These are phyloP conservation scores for Calliphora vicina DNA, from an alignment of 1,140 invertebrate species.

Conservation along the genomic window DNA sequence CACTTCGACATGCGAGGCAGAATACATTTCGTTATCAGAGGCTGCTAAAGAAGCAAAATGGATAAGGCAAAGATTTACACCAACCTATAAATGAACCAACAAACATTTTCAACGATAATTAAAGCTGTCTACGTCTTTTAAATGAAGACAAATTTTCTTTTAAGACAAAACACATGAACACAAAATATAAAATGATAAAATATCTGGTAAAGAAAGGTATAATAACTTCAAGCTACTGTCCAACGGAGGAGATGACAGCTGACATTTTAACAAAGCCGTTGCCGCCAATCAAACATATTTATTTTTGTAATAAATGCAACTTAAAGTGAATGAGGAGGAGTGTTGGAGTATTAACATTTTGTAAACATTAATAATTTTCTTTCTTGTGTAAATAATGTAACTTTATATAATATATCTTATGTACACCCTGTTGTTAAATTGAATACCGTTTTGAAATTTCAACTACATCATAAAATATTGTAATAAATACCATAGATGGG, in stretches of 20 bases:
- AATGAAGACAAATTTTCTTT: slow-evolving; percentile 40
- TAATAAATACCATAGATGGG: no score
- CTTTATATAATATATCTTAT: no score
- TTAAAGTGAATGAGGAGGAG: slow-evolving; percentile 30
- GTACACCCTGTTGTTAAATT: no score
- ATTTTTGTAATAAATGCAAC: slow-evolving; percentile 7
- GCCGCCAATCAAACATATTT: slow-evolving; percentile 30
- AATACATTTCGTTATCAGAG: slow-evolving; percentile 42
- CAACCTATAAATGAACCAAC: slow-evolving; percentile 28
- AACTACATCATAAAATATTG: no score
- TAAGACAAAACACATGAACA: slow-evolving; percentile 42
- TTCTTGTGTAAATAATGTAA: no score
- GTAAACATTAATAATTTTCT: no score
- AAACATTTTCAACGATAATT: slow-evolving; percentile 43
- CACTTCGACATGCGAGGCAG: slow-evolving; percentile 45
- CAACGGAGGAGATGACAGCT: slow-evolving; percentile 44
- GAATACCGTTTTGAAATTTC: no score
- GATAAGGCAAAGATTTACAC: slow-evolving; percentile 41
- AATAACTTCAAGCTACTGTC: slow-evolving; percentile 42
- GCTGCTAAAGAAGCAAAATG: slow-evolving; percentile 43
- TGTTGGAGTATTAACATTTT: slow-evolving; percentile 3
- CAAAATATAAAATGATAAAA: slow-evolving; percentile 41
- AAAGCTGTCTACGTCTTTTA: slow-evolving; percentile 44
- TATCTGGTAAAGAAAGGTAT: slow-evolving; percentile 39
- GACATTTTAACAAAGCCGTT: slow-evolving; percentile 47